These are phyloP conservation scores for Chymomyza procnemis DNA, from an alignment of 2,888 invertebrate genomes.

Conservation along the genomic window DNA sequence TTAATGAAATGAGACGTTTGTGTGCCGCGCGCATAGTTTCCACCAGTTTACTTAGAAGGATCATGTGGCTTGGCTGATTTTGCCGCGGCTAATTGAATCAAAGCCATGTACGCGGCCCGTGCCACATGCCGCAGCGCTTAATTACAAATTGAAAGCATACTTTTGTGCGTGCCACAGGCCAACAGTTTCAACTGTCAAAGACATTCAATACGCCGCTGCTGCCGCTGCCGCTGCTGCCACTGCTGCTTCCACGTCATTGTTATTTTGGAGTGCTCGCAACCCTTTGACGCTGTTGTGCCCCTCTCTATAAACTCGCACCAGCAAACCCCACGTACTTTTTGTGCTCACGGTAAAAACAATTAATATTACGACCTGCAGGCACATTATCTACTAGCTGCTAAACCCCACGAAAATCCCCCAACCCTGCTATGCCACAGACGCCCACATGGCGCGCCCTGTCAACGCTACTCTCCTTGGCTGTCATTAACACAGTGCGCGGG, in stretches of 20 bases:
- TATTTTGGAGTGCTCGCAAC: not conserved
- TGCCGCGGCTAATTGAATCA: constrained; percentile 64
- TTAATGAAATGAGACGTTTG: constrained; percentile 56
- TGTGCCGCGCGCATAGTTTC: constrained; percentile 19
- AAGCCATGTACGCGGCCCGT: constrained; percentile 48
- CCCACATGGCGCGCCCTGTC: constrained; percentile 9
- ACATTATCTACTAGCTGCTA: constrained; percentile 50
- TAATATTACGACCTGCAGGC: constrained; percentile 71
- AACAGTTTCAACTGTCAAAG: constrained; percentile 48
- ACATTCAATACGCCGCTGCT: constrained; percentile 46
- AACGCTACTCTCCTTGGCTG: constrained; percentile 35
- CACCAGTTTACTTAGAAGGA: constrained; percentile 41
- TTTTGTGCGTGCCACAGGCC: constrained; percentile 43
- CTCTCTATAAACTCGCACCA: constrained; percentile 14
- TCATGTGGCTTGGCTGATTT: constrained; percentile 51
- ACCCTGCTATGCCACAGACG: not conserved
- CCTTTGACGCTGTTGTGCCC: constrained; percentile 13
- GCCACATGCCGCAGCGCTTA: constrained; percentile 49
- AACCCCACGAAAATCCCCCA: not conserved
- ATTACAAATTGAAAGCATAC: constrained; percentile 68
- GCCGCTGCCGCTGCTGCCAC: not conserved
- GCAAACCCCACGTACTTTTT: constrained; percentile 54
- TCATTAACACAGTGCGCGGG: constrained; percentile 59
- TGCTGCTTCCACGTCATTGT: not conserved
- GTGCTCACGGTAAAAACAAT: constrained; percentile 59